Conservation (phyloP, 2,113 vertebrate genomes). For the Mustelus asterias region DNA sequence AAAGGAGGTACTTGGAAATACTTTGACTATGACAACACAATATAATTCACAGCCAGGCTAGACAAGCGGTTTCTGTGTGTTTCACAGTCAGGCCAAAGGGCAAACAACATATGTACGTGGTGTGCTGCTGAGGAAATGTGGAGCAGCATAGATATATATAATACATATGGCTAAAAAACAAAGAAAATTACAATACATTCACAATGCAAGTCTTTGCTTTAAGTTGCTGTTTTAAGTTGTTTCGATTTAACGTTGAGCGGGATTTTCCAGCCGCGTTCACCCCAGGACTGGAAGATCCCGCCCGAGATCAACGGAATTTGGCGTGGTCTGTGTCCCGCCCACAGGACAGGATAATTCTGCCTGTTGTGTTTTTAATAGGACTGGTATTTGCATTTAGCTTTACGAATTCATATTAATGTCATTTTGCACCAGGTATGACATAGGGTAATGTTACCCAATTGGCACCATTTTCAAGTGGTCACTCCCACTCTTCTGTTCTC, state of each 20-base stretch:
- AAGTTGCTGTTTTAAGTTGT: not conserved
- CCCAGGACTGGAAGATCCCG: too few relatives aligned
- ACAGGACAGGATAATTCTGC: too few relatives aligned
- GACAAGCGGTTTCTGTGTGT: slow-evolving; percentile 53
- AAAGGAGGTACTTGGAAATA: slow-evolving; percentile 59
- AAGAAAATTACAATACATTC: not conserved
- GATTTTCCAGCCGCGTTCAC: too few relatives aligned
- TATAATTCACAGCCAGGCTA: slow-evolving; percentile 58
- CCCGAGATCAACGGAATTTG: too few relatives aligned
- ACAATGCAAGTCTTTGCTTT: not conserved
- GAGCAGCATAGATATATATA: not conserved
- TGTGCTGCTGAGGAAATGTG: not conserved
- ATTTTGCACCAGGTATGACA: not conserved
- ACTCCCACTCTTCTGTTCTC: not conserved
- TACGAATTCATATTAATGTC: not conserved
- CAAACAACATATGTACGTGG: slow-evolving; percentile 48
- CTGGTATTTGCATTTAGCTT: not conserved
- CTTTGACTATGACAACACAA: slow-evolving; percentile 56
- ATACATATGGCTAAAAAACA: not conserved
- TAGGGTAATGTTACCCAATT: not conserved
- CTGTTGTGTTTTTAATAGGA: not conserved
- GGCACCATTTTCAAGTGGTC: not conserved
- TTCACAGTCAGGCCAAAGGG: slow-evolving; percentile 41
- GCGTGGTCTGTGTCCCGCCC: too few relatives aligned
- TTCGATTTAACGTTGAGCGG: too few relatives aligned